Evolutionary conservation across 2,888 invertebrate species (phyloP).

Genomic region (Scaptodrosophila latifasciaeformis): DNA sequence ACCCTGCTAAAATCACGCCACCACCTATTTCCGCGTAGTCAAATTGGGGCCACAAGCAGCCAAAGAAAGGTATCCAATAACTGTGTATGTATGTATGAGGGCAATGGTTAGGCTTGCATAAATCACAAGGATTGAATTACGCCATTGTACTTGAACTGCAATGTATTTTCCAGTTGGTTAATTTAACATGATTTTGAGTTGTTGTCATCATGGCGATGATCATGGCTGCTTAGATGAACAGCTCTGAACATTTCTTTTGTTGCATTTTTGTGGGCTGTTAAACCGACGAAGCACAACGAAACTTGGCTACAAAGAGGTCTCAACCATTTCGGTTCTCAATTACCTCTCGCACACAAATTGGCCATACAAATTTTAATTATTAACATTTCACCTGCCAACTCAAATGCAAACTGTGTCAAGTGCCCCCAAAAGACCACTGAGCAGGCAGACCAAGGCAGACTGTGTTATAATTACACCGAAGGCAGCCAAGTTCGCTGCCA

Average conservation of each 20-base stretch:
- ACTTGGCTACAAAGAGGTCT: constrained; percentile 19
- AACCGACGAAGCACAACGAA: constrained; percentile 30
- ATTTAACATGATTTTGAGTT: constrained; percentile 68
- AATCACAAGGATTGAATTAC: constrained; percentile 48
- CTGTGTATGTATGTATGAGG: constrained; percentile 37
- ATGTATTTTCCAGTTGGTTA: constrained; percentile 65
- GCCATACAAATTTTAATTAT: constrained; percentile 53
- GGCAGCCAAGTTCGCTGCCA: too few species aligned
- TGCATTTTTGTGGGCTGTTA: constrained; percentile 40
- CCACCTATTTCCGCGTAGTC: too few species aligned
- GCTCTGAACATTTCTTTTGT: too few species aligned
- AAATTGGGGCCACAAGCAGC: too few species aligned
- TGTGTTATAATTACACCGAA: constrained; percentile 48
- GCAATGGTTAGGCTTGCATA: constrained; percentile 51
- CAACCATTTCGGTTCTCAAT: constrained; percentile 60
- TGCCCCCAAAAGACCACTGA: constrained; percentile 1
- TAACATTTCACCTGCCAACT: constrained; percentile 49
- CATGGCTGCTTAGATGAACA: background rate
- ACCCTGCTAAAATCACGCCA: too few species aligned
- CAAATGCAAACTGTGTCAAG: constrained; percentile 57
- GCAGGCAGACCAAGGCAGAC: constrained; percentile 1
- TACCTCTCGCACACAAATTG: constrained; percentile 59
- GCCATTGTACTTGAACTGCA: background rate
- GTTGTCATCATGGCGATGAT: constrained; percentile 38
- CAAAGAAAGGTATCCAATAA: too few species aligned